Evolutionary conservation across 2,113 vertebrate genomes (phyloP), one percentile per base, ranked within the genome.

Genomic region (Thalassarche chlororhynchos): DNA sequence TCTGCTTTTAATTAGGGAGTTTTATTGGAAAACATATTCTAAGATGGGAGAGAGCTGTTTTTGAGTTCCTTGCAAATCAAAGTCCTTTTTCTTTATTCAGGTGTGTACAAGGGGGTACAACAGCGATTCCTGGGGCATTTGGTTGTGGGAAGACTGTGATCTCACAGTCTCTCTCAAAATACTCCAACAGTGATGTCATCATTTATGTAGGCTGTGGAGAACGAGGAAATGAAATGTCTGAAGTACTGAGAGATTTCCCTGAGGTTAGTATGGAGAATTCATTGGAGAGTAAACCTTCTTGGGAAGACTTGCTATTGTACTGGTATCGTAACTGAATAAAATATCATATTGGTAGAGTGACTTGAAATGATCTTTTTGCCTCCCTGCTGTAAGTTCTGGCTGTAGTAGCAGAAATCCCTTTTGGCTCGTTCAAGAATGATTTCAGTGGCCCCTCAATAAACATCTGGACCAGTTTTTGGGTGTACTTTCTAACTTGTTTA

Each of bases 111-210:
- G 99, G 99, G 82, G 99, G 99, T 78, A 99, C 99, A 78, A 99
- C 99, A 46, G 99, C 99, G 26, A 99, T 99, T 97, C 99, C 99
- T 0, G 99, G 99, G 74, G 99, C 99, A 32, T 99, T 99, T 19
- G 99, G 99, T 46, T 99, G 99, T 94, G 99, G 99, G 81, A 99
- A 99, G 97, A 99, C 99, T 6, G 99, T 99, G 95, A 99, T 99
- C 97, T 99, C 99, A 4, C 99, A 99, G 97, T 99, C 99, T 87
- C 98, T 99, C 47, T 99, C 99, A 76, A 99, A 99, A 89, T 99
- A 99, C 97, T 99, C 99, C 97, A 99, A 99, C 98, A 99, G 99
- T 64, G 99, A 99, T 47, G 99, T 99, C 91, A 99, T 99, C 97
- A 98, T 99, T 97, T 99, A 99, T 25, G 99, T 99, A 26, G 99